Base-by-base conservation (phyloP, 2,888 invertebrate genomes). In the Lasiommata megera region DNA sequence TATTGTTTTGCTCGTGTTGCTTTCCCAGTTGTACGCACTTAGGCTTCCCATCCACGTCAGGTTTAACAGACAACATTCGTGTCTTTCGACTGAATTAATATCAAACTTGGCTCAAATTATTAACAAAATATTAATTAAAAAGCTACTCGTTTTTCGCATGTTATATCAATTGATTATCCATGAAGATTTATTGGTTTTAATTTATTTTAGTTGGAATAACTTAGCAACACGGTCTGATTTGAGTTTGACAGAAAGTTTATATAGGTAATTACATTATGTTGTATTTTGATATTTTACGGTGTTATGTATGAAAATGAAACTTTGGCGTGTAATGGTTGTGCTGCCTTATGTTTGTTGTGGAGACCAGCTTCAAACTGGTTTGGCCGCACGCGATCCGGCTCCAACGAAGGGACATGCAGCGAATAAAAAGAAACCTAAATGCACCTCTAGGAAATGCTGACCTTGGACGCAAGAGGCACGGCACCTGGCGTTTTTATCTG, bases 401-500 rank as follows among this genome's bases (percentile, higher is more conserved):
- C 78, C 77, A 72, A 67, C 73, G 78, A 74, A 84, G 85, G 84
- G 81, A 82, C 85, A 87, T 85, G 87, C 88, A 86, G 86, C 79
- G 74, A 88, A 84, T 84, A 90, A 90, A 89, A 90, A 86, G 78
- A 87, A 83, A 82, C 83, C 85, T 82, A 89, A 82, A 88, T 88
- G 89, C 88, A 89, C 80, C 89, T 87, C 89, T 89, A 90, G 88
- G 89, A 89, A 89, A 84, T 76, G 81, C 84, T 88, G 83, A 82
- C 89, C 90, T 90, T 90, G 89, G 77, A 80, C 81, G 77, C 84
- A 83, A 83, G 80, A 82, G 85, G 81, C 85, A 77, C 71, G 84
- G 87, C 90, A 90, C 88, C 89, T 90, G 89, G 89, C 80, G 88
- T 89, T 88, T 86, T 90, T 88, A 81, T 85, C 73, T 85, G 83